Base-by-base conservation (phyloP, 2,888 invertebrate genomes). In the Volucella inanis region DNA sequence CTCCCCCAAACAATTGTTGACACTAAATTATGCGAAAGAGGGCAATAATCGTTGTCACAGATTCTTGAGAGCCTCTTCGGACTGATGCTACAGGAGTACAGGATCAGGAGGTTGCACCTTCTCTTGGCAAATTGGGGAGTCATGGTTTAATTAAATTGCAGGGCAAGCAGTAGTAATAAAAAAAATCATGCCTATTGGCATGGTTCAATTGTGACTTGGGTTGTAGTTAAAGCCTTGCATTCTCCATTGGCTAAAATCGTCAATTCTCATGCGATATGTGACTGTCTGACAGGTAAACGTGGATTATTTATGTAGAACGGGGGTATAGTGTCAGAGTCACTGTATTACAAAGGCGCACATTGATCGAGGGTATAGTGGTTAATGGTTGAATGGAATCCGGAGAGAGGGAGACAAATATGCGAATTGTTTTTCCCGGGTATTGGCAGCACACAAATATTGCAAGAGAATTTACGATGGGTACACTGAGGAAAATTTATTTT, bases 21-120 rank as follows among this genome's bases (percentile, higher is more conserved):
- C 85, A 77, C 85, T 85, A 85, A 85, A 85, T 85, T 85, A 85
- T 85, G 81, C 81, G 85, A 80, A 80, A 79, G 55, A 70, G 45
- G 79, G 64, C 78, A 84, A 84, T 84, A 84, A 84, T 74, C 68
- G 78, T 62, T 78, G 83, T 78, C 83, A 72, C 68, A 62, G 72
- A 47, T 52, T 52, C 76, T 71, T 50, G 49, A 76, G 84, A 68
- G 72, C 41, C 52, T 52, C 76, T 71, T 50, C 38, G 76, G 84
- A 80, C 80, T 80, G 49, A 71, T 39, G 57, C 45, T 10, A 12
- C 50, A 11, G 39, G 41, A 39, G 39, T 45, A 15, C 41, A 45
- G 2, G 57, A 50, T 9, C 12, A 64, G n/a, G 49, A 47, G 22
- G 14, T 15, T 22, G 38, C 9, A 22, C 3, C 39, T 52, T 72